These are phyloP conservation scores for Microcebus tavaratra DNA, from an alignment of 2,113 vertebrate genomes.

Conservation along the genomic window DNA sequence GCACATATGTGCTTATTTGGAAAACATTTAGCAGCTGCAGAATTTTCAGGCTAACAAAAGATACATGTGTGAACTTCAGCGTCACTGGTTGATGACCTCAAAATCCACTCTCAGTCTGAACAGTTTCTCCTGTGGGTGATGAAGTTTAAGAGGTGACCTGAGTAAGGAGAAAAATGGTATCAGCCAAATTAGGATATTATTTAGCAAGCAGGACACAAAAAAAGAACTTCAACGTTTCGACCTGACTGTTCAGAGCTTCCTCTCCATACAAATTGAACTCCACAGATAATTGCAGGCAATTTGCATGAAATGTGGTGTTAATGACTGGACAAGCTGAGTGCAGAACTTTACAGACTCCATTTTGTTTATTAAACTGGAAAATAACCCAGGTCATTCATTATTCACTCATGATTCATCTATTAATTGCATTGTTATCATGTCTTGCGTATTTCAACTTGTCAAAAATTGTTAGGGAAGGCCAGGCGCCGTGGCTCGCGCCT, in stretches of 20 bases:
- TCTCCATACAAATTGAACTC: conserved; percentile 29
- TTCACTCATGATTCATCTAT: neutral
- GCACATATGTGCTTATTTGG: conserved; percentile 32
- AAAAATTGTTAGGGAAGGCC: neutral
- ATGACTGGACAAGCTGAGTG: neutral
- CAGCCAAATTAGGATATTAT: conserved; percentile 7
- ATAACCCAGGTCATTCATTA: neutral
- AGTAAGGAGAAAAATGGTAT: neutral
- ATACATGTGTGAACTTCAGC: conserved; percentile 12
- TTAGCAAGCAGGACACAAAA: conserved; percentile 12
- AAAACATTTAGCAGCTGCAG: conserved; percentile 9
- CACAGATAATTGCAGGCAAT: conserved; percentile 48
- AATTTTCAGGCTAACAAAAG: conserved; percentile 47
- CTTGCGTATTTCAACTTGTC: neutral
- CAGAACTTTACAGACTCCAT: neutral
- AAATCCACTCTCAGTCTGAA: neutral
- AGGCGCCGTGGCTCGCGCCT: no score
- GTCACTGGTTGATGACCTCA: conserved; percentile 34
- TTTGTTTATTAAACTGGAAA: neutral
- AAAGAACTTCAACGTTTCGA: conserved; percentile 36
- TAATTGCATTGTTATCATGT: neutral
- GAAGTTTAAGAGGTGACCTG: neutral
- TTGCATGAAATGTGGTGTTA: conserved; percentile 45
- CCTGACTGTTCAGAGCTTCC: conserved; percentile 7
- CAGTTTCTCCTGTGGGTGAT: neutral